Base-by-base conservation (phyloP, 37 sponge, comb jelly and placozoan species). In the Agelas oroides region DNA sequence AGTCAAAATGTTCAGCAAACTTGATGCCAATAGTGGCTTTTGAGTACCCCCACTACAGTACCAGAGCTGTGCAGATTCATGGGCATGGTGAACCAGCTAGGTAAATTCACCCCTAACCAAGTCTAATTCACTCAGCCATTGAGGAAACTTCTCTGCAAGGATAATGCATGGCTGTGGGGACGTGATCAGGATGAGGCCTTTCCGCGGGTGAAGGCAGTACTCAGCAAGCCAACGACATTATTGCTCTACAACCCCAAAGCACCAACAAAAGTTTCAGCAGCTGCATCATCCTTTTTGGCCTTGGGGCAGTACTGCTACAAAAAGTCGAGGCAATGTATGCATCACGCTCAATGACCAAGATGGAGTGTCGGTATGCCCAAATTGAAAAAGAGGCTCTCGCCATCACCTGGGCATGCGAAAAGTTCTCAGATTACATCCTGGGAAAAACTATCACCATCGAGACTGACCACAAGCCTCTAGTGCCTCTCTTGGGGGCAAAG, bases 51-150 rank as follows among this genome's bases (percentile, higher is more conserved):
- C 28, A 18, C 24, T 25, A 21, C 64, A 23, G 68, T 5, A 40
- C n/a, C 69, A 3, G 78, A 85, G 20, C 57, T 69, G 1, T 18
- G 78, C 17, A 27, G 86, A 0, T 64, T 85, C 57, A 52, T 85
- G 77, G 85, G 85, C 5, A 65, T 75, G 76, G 57, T 60, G 17
- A 83, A 83, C 38, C 84, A 83, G 32, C 64, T 83, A 60, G 64
- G 75, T 18, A 72, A 73, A 56, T 83, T 85, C 36, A 18, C 70
- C 13, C 86, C 69, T 0, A 23, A 32, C 27, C 34, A 65, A 13
- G 78, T 77, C 5, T 58, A 73, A 20, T 13, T 76, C 21, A 58
- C 71, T 1, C 68, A 76, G 30, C 86, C 78, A 28, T 35, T 85
- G 11, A 30, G 70, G 11, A 60, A 75, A 68, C 77, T 85, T 20